Evolutionary conservation across 1,140 invertebrate species (phyloP).

Genomic region (Bombus affinis): DNA sequence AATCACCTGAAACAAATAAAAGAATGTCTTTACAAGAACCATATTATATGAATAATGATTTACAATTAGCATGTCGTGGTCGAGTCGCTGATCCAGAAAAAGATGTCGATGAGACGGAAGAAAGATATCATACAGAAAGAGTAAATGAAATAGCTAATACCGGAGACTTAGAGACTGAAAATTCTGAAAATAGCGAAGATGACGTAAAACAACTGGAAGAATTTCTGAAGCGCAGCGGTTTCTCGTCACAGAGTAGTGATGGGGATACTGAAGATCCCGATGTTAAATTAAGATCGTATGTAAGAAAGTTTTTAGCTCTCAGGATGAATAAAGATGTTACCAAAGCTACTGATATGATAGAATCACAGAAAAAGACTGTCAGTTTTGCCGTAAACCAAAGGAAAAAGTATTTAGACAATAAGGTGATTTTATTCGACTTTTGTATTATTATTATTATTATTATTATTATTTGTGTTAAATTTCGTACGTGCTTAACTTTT

Average conservation of each 20-base stretch:
- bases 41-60: slow-evolving; percentile 86
- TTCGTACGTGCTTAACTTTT: slow-evolving; percentile 30
- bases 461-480: slow-evolving; percentile 30
- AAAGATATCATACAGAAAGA: slow-evolving; percentile 75
- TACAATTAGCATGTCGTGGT: slow-evolving; percentile 72
- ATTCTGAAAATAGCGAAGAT: slow-evolving; percentile 83
- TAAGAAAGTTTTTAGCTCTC: slow-evolving; percentile 85
- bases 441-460: slow-evolving; percentile 18
- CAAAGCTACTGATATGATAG: slow-evolving; percentile 83
- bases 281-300: slow-evolving; percentile 87
- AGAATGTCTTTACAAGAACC: slow-evolving; percentile 88
- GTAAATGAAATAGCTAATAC: slow-evolving; percentile 69
- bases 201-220: slow-evolving; percentile 87
- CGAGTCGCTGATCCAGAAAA: slow-evolving; percentile 78
- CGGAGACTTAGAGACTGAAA: slow-evolving; percentile 68
- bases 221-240: slow-evolving; percentile 88
- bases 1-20: slow-evolving; percentile 84
- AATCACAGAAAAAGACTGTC: slow-evolving; percentile 87
- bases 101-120: slow-evolving; percentile 80
- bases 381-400: slow-evolving; percentile 88
- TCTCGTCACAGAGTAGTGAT: slow-evolving; percentile 86
- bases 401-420: slow-evolving; percentile 84
- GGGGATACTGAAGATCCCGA: slow-evolving; percentile 86
- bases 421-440: slow-evolving; percentile 72
- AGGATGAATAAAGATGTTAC: slow-evolving; percentile 84